Base-by-base conservation (phyloP, 2,888 invertebrate species). In the Agonopterix subpropinquella region DNA sequence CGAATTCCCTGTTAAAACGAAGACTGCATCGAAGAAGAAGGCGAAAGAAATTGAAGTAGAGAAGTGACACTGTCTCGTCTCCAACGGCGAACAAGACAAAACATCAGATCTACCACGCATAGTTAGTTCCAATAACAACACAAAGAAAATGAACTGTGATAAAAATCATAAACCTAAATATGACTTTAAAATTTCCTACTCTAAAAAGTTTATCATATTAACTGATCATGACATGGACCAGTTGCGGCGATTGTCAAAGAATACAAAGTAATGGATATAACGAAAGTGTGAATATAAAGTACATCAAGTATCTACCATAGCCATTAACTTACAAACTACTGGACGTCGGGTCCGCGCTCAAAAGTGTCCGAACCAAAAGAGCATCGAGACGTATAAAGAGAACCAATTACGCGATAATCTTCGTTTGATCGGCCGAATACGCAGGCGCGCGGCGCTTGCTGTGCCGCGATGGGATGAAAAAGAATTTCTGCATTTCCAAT, bases 1-100 rank as follows among this genome's bases (percentile, higher is more conserved):
- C 9, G 53, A 55, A 2, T 28, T 28, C 28, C 28, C 28, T 28
- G 47, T 49, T 11, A 48, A 65, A 50, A 39, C 55, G 1, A 61
- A 67, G 8, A 52, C 58, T 9, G 36, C 49, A 8, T 43, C 65
- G 52, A 70, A 68, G 54, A 66, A 58, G 47, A 10, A 54, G 2
- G 18, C 44, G 5, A 77, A 79, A 57, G 70, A 73, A 35, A 43
- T 58, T 2, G 81, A 85, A 44, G 50, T 52, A 36, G 82, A 84
- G 3, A 84, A 86, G 84, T 87, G 86, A 86, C 86, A 75, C 53
- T 50, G 49, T 53, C 54, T 61, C 36, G 47, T 45, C 35, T 44
- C 49, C 49, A 52, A 57, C 36, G 51, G 39, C 44, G 37, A 43
- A 41, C 8, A 36, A 44, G 45, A 43, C 28, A 52, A 48, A 53